Conservation (phyloP, 2,888 invertebrate genomes). For the Drosophila nr. perissopoda region DNA sequence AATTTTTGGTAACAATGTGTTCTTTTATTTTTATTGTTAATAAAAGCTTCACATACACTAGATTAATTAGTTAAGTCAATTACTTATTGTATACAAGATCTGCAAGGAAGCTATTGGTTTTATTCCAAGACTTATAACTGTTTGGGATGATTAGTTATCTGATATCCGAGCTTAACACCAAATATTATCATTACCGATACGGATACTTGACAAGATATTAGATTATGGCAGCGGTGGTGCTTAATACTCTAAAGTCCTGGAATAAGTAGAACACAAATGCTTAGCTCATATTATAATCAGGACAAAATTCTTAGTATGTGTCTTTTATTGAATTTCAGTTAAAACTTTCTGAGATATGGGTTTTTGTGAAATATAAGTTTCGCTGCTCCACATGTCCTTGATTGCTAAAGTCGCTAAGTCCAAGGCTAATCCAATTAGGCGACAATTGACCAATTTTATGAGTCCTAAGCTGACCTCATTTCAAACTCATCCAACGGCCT, state of each 20-base stretch:
- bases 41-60: background rate
- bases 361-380: background rate
- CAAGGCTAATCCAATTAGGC: constrained; percentile 44
- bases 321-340: background rate
- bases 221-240: background rate
- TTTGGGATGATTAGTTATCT: background rate
- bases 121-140: background rate
- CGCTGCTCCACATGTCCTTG: background rate
- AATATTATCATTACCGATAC: background rate
- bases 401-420: constrained; percentile 17
- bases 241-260: background rate
- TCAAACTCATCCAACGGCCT: constrained; percentile 5
- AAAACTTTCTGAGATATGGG: background rate
- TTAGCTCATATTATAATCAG: background rate
- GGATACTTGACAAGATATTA: background rate
- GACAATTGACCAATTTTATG: constrained; percentile 19
- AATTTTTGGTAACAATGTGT: background rate
- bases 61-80: background rate
- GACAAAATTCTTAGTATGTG: background rate
- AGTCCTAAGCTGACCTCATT: constrained; percentile 43
- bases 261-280: background rate
- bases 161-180: background rate
- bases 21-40: background rate
- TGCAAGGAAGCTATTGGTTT: background rate
- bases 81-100: background rate